Base-by-base conservation (phyloP, 2,797 vertebrate genomes). In the Takifugu ocellatus region DNA sequence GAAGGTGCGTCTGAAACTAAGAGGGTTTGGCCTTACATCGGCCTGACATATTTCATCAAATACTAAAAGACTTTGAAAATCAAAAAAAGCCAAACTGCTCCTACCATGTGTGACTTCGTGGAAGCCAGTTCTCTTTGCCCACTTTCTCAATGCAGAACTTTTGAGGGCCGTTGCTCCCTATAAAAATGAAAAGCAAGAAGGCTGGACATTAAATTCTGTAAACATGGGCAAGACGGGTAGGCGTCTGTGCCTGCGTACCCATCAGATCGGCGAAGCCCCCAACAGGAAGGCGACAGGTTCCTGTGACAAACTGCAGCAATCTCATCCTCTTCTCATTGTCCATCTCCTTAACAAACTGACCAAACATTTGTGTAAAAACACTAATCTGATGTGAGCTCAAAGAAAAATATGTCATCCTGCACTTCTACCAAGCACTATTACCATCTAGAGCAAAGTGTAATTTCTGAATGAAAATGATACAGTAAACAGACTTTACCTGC, bases 121-220 rank as follows among this genome's bases (percentile, higher is more conserved):
- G 97, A 86, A 99, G 91, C 97, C 97, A 99, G 51, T 97, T 99
- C 79, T 99, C 97, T 85, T 98, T 99, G 52, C 97, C 97, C 67
- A 99, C 97, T 89, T 99, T 99, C 90, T 99, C 97, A 69, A 99
- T 96, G 86, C 97, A 99, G 90, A 99, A 99, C 81, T 99, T 99
- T 81, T 99, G 97, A 56, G 96, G 95, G 33, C 97, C 97, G 42
- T 99, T 99, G 82, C 97, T 99, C 87, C 97, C 97, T 99, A 59
- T 56, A 88, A 60, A 46, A 60, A 68, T 45, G 6, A 68, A 2
- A 44, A 51, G 36, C 2, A 45, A 2, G 12, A 48, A 10, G 3
- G 10, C 11, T 15, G 2, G 16, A 46, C 9, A 47, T 49, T 1
- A 63, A 59, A 31, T 25, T 2, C 48, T 3, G 46, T 2, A 49